phyloP scores from a whole-genome alignment of 1,140 invertebrate genomes.

The Conus ventricosus region DNA sequence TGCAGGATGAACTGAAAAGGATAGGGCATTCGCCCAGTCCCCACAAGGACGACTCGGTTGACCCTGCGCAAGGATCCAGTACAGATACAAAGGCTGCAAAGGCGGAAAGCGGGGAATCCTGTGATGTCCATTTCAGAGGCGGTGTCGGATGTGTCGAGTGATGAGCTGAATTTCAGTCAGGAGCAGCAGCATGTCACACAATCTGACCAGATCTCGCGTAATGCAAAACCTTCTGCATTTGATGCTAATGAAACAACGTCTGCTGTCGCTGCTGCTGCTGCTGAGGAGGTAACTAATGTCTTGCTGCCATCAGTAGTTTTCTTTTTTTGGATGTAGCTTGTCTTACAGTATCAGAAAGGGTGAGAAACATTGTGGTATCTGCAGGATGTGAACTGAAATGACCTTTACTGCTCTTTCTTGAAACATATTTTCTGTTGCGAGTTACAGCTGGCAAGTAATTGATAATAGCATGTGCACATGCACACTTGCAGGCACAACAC shows the following conservation, averaged over 20 bases:
- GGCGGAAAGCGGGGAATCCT: neutral
- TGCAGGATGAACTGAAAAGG: neutral
- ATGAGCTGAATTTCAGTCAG: neutral
- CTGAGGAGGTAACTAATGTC: neutral
- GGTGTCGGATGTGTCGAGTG: neutral
- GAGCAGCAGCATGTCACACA: neutral
- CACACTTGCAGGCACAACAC: no score
- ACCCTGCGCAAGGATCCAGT: no score
- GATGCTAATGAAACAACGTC: neutral
- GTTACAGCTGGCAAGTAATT: no score
- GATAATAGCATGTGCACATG: no score
- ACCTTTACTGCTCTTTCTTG: no score
- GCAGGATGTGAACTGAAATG: no score
- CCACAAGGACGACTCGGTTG: neutral
- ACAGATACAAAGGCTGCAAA: neutral
- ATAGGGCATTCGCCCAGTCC: neutral
- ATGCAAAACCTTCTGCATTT: neutral
- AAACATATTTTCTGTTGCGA: no score
- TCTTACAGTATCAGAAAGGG: no score
- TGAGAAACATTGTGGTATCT: no score
- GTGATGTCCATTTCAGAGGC: neutral
- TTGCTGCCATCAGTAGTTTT: no score
- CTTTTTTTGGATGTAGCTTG: no score
- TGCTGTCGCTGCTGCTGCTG: neutral
- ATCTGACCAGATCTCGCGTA: neutral